phyloP scores from a whole-genome alignment of 2,888 invertebrate species.

The Melanophora roralis region DNA sequence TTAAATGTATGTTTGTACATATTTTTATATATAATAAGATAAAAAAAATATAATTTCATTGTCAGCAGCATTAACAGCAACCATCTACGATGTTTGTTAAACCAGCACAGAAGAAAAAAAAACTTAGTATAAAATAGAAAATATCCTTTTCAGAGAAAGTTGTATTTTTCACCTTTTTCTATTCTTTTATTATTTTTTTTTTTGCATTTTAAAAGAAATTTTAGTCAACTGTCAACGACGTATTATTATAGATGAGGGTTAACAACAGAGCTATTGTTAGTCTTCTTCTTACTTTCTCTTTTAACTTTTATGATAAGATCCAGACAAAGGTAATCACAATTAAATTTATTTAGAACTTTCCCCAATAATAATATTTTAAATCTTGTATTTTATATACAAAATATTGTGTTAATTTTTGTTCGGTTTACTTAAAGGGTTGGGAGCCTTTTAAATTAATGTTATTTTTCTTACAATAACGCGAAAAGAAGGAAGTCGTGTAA shows the following conservation, averaged over 20 bases:
- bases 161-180: conserved; percentile 41
- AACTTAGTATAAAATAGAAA: conserved; percentile 3
- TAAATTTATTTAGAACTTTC: conserved; percentile 49
- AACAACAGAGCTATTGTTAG: conserved; percentile 65
- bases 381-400: not conserved
- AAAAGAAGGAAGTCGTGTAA: no score
- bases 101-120: conserved; percentile 7
- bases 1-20: conserved; percentile 16
- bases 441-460: no score
- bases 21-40: conserved; percentile 29
- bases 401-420: not conserved
- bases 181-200: not conserved
- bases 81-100: conserved; percentile 54
- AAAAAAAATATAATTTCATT: conserved; percentile 57
- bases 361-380: conserved; percentile 18
- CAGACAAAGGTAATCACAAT: conserved; percentile 58
- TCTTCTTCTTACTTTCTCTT: not conserved
- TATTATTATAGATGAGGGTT: conserved; percentile 74
- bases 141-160: conserved; percentile 52
- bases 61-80: conserved; percentile 61
- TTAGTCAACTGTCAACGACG: conserved; percentile 73
- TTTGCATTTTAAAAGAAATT: conserved; percentile 42
- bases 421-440: no score
- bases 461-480: no score
- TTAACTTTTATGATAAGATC: conserved; percentile 35